Evolutionary conservation across 2,113 vertebrate species (phyloP), one percentile per base, ranked within the genome.

Genomic region (Erinaceus europaeus): DNA sequence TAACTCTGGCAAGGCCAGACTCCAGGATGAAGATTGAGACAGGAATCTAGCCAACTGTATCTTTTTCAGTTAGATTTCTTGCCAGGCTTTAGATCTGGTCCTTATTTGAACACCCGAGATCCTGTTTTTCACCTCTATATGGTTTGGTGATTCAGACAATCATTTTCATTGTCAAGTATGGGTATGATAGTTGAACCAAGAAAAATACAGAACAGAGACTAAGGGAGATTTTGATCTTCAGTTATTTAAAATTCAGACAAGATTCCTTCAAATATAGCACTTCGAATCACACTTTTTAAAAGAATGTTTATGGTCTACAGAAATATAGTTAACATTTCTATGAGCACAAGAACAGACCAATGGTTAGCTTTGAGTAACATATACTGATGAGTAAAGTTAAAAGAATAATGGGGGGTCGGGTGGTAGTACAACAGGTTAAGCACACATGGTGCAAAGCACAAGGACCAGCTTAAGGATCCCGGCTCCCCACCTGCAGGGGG

Each of bases 71-170:
- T n/a, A 68, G 32, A 23, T 67, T 59, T 88, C 77, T 84, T 38
- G 32, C 77, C 80, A 93, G 50, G 11, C 42, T 81, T 15, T n/a
- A 36, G 15, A 82, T 87, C 69, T 89, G 64, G 42, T 44, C 59
- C 73, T 87, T 76, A 76, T 84, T 84, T 91, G 80, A 93, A 92
- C 84, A 92, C 90, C 76, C 81, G 88, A 94, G 53, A 75, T 23
- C 34, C 27, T 52, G 36, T 14, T 75, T 74, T 65, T 75, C 57
- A 80, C 76, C 69, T 80, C 61, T 62, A 17, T 57, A 17, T 57
- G 20, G 23, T 92, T 84, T 86, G n/a, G 46, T 71, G 50, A 48
- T 71, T 88, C 68, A 91, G 57, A 81, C 15, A 83, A 64, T 90
- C 80, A 89, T 90, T 93, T 95, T 83, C 75, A 83, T 57, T 79